Evolutionary conservation across 2,113 vertebrate genomes (phyloP), one percentile per base, ranked within the genome.

Genomic region (Neofelis nebulosa): DNA sequence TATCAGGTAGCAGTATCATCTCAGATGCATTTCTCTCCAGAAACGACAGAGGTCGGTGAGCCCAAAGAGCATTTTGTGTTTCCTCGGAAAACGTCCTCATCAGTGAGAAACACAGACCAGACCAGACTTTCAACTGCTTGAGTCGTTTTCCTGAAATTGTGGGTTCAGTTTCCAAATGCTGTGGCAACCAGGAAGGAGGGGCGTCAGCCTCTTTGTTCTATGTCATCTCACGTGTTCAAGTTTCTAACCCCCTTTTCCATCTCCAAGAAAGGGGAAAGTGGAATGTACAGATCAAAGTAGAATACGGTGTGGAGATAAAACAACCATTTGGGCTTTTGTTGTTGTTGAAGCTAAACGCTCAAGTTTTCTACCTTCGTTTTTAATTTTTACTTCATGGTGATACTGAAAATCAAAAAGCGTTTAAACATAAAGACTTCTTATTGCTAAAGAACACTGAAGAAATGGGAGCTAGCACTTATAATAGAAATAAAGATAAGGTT

Each of bases 331-430:
- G 88, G 3, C 33, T 36, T 69, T 45, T n/a, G 7, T 68, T 68
- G 31, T 95, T 97, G 89, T 90, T 86, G 57, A 85, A 14, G 50
- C 23, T 31, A 84, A 92, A 85, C 11, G 55, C 76, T 96, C 97
- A 82, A 82, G 57, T 74, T 98, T 97, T 96, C 96, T 98, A 98
- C 93, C 97, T 74, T 97, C 27, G 88, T 95, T 96, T 97, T 91
- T 96, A 85, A 57, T 95, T 95, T 97, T n/a, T 74, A 23, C 65
- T 71, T 95, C 89, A 89, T 73, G 74, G 94, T 97, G 78, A 69
- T 95, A 92, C 0, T 1, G 96, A 93, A 97, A 79, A 50, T 29
- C 38, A 65, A 91, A 0, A 3, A 52, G 36, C 84, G 87, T 95
- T 66, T 91, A 79, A 88, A 45, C 8, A 14, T 89, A 83, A 89